phyloP scores from a whole-genome alignment of 2,888 invertebrate genomes.

The Orgyia antiqua region DNA sequence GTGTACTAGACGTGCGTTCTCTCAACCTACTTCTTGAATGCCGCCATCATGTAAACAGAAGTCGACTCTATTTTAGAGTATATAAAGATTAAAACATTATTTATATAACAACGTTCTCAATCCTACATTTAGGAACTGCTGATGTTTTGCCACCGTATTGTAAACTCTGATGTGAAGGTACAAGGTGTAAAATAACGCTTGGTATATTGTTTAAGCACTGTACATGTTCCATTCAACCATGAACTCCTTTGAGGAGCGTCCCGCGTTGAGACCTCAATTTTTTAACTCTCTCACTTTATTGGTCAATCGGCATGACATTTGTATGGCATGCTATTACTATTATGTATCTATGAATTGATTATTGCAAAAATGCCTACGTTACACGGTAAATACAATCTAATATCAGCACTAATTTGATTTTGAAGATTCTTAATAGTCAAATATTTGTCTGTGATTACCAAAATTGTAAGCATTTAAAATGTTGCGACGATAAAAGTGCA shows the following conservation, averaged over 20 bases:
- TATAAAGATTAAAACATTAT: slow-evolving; percentile 57
- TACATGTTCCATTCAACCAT: slow-evolving; percentile 75
- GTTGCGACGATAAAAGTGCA: too few species aligned
- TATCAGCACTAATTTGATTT: too few species aligned
- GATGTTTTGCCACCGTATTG: slow-evolving; percentile 39
- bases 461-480: too few species aligned
- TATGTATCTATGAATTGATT: slow-evolving; percentile 40
- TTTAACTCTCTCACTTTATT: slow-evolving; percentile 73
- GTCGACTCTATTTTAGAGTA: slow-evolving; percentile 48
- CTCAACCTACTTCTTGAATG: slow-evolving; percentile 75
- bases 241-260: slow-evolving; percentile 75
- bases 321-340: slow-evolving; percentile 58
- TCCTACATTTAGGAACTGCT: slow-evolving; percentile 68
- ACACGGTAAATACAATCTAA: slow-evolving; percentile 5
- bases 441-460: too few species aligned
- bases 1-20: slow-evolving; percentile 68
- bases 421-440: too few species aligned
- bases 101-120: slow-evolving; percentile 56
- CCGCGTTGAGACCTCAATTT: slow-evolving; percentile 74
- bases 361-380: slow-evolving; percentile 38
- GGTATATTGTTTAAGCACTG: slow-evolving; percentile 42
- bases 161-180: slow-evolving; percentile 40
- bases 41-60: slow-evolving; percentile 48
- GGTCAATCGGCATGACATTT: slow-evolving; percentile 71
- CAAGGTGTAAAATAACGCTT: slow-evolving; percentile 41